These are phyloP conservation scores for Epirrhoe tristata DNA, from an alignment of 2,888 invertebrate species.

Conservation along the genomic window DNA sequence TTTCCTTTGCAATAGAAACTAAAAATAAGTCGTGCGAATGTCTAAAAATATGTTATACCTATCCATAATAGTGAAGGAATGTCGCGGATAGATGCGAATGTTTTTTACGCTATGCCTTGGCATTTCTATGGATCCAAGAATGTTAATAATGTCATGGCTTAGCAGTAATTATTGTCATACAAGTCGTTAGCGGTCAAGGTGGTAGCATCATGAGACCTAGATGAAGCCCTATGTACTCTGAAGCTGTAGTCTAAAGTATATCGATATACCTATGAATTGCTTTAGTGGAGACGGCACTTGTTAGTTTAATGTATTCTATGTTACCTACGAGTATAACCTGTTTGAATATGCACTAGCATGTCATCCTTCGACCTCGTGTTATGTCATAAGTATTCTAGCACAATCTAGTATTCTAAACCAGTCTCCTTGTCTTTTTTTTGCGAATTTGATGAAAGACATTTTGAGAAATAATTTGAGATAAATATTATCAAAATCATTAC, in stretches of 20 bases:
- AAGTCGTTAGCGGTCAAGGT: constrained; percentile 75
- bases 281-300: constrained; percentile 11
- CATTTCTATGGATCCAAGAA: constrained; percentile 48
- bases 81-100: constrained; percentile 42
- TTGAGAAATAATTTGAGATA: not conserved
- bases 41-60: constrained; percentile 5
- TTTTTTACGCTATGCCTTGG: constrained; percentile 29
- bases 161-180: constrained; percentile 56
- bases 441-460: not conserved
- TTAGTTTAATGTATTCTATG: constrained; percentile 12
- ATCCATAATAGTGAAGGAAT: constrained; percentile 39
- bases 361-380: constrained; percentile 52
- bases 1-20: not conserved
- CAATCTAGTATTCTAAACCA: constrained; percentile 29
- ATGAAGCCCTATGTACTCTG: constrained; percentile 9
- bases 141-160: constrained; percentile 75
- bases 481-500: not conserved
- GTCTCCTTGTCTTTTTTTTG: constrained; percentile 7
- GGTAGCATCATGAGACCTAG: constrained; percentile 59
- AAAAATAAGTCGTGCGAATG: not conserved
- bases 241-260: constrained; percentile 3
- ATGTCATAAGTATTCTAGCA: constrained; percentile 56
- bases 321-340: constrained; percentile 50
- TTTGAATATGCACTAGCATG: constrained; percentile 54
- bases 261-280: not conserved